Evolutionary conservation across 2,113 vertebrate species (phyloP).

Genomic region (Corydoras maculifer): DNA sequence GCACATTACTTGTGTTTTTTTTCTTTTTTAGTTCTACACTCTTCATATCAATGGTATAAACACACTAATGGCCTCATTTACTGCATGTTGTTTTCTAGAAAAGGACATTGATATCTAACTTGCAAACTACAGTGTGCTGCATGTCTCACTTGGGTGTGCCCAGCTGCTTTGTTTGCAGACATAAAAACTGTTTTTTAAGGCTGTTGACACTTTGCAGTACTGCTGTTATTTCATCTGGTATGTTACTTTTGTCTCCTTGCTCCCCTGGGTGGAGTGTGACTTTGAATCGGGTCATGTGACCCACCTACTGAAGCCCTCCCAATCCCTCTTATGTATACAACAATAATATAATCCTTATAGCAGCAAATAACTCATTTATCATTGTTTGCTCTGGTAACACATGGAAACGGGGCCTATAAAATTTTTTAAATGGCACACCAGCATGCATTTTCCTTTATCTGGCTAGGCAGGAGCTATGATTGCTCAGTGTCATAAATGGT

Average conservation of each 20-base stretch:
- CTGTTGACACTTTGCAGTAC: background rate
- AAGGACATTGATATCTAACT: background rate
- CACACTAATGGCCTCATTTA: background rate
- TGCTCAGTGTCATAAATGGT: constrained; percentile 72
- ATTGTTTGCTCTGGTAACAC: constrained; percentile 69
- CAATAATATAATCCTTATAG: constrained; percentile 57
- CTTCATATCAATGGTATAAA: too few species aligned
- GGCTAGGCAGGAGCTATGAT: constrained; percentile 55
- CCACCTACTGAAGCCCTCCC: constrained; percentile 36
- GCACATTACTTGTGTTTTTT: constrained; percentile 24
- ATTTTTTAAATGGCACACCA: constrained; percentile 58
- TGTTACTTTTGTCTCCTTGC: constrained; percentile 33
- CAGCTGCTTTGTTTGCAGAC: constrained; percentile 8
- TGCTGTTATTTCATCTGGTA: constrained; percentile 4
- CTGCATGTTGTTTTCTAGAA: background rate
- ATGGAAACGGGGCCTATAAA: constrained; percentile 62
- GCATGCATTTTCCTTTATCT: constrained; percentile 66
- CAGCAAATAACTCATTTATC: constrained; percentile 66
- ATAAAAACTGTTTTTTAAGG: constrained; percentile 2
- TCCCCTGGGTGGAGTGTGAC: constrained; percentile 17
- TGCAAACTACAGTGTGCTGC: background rate
- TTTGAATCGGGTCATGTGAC: constrained; percentile 26
- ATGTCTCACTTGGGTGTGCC: constrained; percentile 11
- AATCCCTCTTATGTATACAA: constrained; percentile 58
- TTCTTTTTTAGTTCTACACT: background rate